Base-by-base conservation (phyloP, 1,140 invertebrate species). In the Ectropis grisescens region DNA sequence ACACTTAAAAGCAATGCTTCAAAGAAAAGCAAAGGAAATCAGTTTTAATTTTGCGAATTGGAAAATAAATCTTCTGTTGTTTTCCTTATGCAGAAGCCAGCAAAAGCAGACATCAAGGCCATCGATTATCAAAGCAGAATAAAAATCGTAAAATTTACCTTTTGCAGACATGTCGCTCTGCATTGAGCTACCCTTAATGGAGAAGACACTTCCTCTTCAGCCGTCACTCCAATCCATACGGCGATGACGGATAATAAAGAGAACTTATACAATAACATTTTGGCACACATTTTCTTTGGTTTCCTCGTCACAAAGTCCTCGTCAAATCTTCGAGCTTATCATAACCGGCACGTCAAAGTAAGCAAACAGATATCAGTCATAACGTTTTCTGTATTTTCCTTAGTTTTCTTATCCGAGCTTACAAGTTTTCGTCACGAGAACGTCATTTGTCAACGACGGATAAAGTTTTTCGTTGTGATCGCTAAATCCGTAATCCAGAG, bases 171-270 rank as follows among this genome's bases (percentile, higher is more conserved):
- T 39, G 86, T 86, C 29, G 87, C 87, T 59, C 88, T 71, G 59
- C 88, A 89, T 55, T 88, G 87, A 30, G 88, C 88, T 37, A 89
- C 87, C 43, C 87, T 84, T 33, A 89, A 70, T 12, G 88, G 88
- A 44, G 87, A 88, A 29, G 86, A 88, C 33, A 88, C 85, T 61
- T 88, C 87, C 78, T 87, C 76, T 46, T 81, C 76, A 31, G 76
- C 76, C 10, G 60, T 29, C 55, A 81, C 72, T 61, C 68, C 69
- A 71, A 74, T 78, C 76, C 76, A 76, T 47, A 59, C 67, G 50
- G 72, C 57, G 33, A 80, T 41, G 40, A 65, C 47, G 44, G 61
- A 65, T 59, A 78, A 74, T 53, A 78, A 58, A 42, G 66, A 76
- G 47, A 80, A 76, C 76, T 71, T 75, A 74, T 68, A 72, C 48